Evolutionary conservation across 2,797 vertebrate genomes (phyloP), one percentile per base, ranked within the genome.

Genomic region (Sebastes kiyomatsui): DNA sequence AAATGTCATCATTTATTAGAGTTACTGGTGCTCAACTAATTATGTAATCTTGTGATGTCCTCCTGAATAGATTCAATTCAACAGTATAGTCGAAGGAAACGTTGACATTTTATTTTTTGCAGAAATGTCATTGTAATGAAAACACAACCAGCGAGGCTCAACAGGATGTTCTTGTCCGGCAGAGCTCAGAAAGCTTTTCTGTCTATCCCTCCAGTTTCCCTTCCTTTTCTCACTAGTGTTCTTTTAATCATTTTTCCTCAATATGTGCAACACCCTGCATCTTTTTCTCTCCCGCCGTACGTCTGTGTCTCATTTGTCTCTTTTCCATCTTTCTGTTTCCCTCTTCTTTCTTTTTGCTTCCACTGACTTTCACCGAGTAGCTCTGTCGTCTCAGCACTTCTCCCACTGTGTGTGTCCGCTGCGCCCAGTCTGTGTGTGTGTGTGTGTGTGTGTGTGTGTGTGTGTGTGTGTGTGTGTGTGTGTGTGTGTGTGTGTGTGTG

Each of bases 361-460:
- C 70, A 72, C 67, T 83, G 67, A 72, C 82, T 82, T 83, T 88
- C 46, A 75, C 76, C 52, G 67, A 54, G 82, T 66, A 72, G 79
- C 88, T 79, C 86, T 85, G 84, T 90, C 28, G 28, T 86, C 84
- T 91, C 88, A 91, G 87, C 90, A 85, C 69, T 92, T 91, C 81
- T 85, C 69, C 69, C 75, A 67, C 75, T 72, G 76, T 62, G 62
- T 80, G 72, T 75, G 68, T 81, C 69, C 74, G 42, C 72, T 76
- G 62, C 1, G 60, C 27, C 14, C 64, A 42, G 61, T 67, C 66
- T 81, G 20, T 62, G 6, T 66, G 0, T 25, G 61, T 83, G 38
- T 42, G 38, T 38, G 12, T 38, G 35, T n/a, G 67, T 42, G 71
- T 28, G 42, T 65, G 52, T 66, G 59, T 55, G 71, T 65, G 42